A percentile compares a stretch with the other conserved stretches of the same genome.
Evolutionary conservation across 1,140 invertebrate species (phyloP).

Genomic region (Drosophila bocki): DNA sequence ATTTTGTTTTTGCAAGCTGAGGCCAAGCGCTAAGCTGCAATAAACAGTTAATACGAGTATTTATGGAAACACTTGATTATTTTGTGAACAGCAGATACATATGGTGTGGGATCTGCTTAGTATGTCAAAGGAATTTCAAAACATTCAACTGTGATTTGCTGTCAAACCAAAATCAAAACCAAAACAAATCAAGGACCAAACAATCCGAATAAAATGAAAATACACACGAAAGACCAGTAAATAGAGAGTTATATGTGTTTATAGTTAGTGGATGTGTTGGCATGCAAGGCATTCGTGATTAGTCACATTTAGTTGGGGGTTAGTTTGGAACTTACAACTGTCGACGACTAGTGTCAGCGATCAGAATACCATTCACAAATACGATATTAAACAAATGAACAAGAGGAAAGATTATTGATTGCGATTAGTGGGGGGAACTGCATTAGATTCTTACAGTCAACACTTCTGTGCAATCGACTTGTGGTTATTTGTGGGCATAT

Average conservation of each 20-base stretch:
- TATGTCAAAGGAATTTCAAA: constrained; percentile 58
- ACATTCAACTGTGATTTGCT: constrained; percentile 82
- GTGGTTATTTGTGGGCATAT: constrained; percentile 10
- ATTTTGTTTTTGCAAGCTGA: constrained; percentile 50
- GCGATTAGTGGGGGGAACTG: constrained; percentile 18
- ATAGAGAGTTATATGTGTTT: constrained; percentile 9
- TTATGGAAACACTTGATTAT: constrained; percentile 36
- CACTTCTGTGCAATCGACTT: constrained; percentile 39
- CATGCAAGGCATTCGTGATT: constrained; percentile 39
- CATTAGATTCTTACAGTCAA: constrained; percentile 11
- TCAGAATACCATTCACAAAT: constrained; percentile 35
- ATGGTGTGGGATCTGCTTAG: constrained; percentile 34
- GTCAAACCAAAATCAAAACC: constrained; percentile 46
- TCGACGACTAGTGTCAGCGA: constrained; percentile 67
- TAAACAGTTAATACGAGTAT: constrained; percentile 54
- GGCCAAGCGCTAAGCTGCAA: constrained; percentile 71
- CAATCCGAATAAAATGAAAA: constrained; percentile 11
- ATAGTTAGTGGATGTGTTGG: constrained; percentile 20
- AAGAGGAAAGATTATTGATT: constrained; percentile 27
- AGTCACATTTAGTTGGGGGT: constrained; percentile 39
- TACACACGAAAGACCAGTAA: constrained; percentile 13
- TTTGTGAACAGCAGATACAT: constrained; percentile 18
- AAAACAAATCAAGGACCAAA: constrained; percentile 35
- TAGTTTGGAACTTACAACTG: constrained; percentile 72
- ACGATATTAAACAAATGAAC: constrained; percentile 20